Conservation (phyloP, 1,140 invertebrate species). For the Andricus grossulariae region DNA sequence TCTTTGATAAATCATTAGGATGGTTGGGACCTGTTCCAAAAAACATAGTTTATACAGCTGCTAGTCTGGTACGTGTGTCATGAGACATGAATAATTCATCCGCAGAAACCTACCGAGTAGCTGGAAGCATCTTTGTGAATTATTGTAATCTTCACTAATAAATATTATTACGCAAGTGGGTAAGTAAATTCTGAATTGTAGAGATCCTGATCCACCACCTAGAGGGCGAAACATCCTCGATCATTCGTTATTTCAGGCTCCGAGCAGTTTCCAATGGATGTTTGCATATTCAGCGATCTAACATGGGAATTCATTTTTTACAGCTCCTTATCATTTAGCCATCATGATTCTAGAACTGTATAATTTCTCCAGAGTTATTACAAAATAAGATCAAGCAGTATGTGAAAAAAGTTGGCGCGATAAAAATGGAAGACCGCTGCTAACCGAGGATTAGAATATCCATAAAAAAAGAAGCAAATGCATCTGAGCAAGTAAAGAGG, state of each 20-base stretch:
- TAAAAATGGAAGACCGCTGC: no score
- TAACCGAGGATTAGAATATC: no score
- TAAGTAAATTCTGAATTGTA: not conserved
- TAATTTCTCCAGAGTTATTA: no score
- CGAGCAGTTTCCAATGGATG: no score
- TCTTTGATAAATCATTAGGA: not conserved
- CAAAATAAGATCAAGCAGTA: no score
- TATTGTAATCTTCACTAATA: not conserved
- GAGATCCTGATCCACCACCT: not conserved
- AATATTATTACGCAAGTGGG: constrained; percentile 8
- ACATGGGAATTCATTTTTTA: no score
- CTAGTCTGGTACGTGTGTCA: not conserved
- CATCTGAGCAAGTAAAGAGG: no score
- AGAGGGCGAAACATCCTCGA: not conserved
- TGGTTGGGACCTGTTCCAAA: not conserved
- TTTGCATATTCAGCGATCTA: no score
- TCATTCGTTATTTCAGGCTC: not conserved
- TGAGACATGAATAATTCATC: not conserved
- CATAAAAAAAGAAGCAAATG: no score
- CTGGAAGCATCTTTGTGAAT: constrained; percentile 1
- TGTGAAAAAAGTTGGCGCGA: no score
- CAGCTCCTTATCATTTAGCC: no score
- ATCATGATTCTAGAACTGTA: no score
- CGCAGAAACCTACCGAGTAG: not conserved
- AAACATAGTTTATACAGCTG: not conserved